phyloP scores from a whole-genome alignment of 1,140 invertebrate species.

The Panonychus citri region DNA sequence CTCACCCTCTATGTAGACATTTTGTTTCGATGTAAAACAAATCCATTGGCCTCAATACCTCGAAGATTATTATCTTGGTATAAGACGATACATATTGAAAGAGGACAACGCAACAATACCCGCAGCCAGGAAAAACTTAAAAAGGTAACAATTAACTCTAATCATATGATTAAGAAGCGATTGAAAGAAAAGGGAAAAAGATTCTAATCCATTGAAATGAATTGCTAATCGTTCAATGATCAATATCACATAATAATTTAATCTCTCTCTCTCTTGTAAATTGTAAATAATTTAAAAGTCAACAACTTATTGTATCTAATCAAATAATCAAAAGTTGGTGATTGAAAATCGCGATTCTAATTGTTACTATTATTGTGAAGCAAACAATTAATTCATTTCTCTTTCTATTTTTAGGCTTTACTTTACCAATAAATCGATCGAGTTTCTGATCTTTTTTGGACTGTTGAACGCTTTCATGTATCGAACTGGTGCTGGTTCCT shows the following conservation, averaged over 20 bases:
- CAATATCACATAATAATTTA: too few relatives aligned
- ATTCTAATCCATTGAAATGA: background rate
- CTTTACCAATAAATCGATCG: background rate
- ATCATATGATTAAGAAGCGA: background rate
- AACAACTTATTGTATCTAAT: too few relatives aligned
- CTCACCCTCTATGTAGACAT: conserved; percentile 21
- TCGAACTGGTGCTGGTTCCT: background rate
- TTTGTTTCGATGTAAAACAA: conserved; percentile 41
- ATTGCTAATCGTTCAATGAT: background rate
- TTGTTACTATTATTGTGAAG: background rate
- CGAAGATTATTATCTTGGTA: conserved; percentile 43
- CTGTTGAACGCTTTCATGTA: background rate
- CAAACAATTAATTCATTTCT: background rate
- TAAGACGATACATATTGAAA: conserved; percentile 49
- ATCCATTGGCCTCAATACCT: conserved; percentile 44
- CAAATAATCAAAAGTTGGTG: too few relatives aligned
- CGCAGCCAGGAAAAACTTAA: conserved; percentile 30
- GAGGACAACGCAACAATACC: conserved; percentile 54
- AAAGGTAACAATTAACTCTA: conserved; percentile 12
- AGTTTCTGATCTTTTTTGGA: background rate
- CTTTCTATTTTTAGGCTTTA: background rate
- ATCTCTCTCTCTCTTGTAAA: too few relatives aligned
- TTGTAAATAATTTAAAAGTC: too few relatives aligned
- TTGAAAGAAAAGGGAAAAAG: background rate
- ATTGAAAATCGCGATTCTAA: too few relatives aligned